Base-by-base conservation (phyloP, 2,113 vertebrate genomes). In the Ia io region DNA sequence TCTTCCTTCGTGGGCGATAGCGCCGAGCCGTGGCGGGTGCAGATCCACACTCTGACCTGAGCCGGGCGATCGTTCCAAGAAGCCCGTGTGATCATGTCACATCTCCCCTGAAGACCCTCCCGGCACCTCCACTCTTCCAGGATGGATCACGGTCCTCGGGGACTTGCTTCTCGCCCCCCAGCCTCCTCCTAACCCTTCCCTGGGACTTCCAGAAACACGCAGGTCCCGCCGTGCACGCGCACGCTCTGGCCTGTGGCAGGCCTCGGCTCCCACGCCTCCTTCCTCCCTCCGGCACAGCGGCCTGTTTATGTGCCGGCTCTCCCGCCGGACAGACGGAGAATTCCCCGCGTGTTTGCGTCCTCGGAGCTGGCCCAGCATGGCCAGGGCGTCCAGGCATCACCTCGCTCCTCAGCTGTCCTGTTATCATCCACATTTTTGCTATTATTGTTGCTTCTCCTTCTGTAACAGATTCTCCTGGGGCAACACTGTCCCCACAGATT, bases 281-380 rank as follows among this genome's bases (percentile, higher is more conserved):
- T 44, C 25, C 30, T 90, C 37, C 77, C 56, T 76, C 63, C 87
- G 2, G 3, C 18, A n/a, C 63, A 10, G 63, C 28, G 28, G 44
- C 59, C 84, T 91, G 49, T 88, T 94, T 76, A 63, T 79, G 25
- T 32, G 23, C 14, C 82, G 49, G 61, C 79, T 87, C 70, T 93
- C 84, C 84, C 70, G 6, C 42, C 0, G 23, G 79, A 73, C 53
- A 20, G 74, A 51, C 7, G 6, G 74, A 78, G 63, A 86, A 51
- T 61, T 40, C 84, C 74, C 69, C 25, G 74, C 22, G 74, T 32
- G 30, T 56, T 14, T 42, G 7, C 8, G 2, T 82, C 53, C 73
- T 73, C 18, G 9, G 74, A 78, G 74, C 70, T 67, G 93, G 77
- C 69, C 5, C 67, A 76, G 84, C n/a, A 32, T 67, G 69, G 67